A percentile compares a stretch with the other conserved stretches of the same genome.
Evolutionary conservation across 2,113 vertebrate genomes (phyloP).

Genomic region (Pelmatolapia mariae): DNA sequence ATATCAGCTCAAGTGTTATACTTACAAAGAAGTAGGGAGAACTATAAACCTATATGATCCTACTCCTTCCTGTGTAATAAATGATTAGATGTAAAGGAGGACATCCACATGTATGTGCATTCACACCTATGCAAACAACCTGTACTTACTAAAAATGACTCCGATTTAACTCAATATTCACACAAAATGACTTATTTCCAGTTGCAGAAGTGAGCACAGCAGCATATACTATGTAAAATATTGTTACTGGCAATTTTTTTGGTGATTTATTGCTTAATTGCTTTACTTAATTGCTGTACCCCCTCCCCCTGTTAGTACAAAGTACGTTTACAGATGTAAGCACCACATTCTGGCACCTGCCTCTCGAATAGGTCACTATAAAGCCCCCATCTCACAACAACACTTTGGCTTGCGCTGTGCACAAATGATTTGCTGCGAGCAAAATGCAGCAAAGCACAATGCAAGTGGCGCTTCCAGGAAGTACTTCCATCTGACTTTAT

Average conservation of each 20-base stretch:
- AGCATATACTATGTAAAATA: background rate
- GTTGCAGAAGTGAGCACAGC: background rate
- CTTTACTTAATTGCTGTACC: background rate
- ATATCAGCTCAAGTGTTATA: no score
- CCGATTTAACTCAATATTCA: background rate
- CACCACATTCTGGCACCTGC: background rate
- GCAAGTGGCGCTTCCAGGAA: background rate
- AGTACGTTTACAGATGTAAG: background rate
- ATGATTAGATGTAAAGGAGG: no score
- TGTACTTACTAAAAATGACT: no score
- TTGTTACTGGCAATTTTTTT: no score
- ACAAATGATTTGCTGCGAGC: background rate
- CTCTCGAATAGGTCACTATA: background rate
- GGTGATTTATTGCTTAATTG: no score
- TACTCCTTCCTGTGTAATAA: no score
- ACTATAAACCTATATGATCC: no score
- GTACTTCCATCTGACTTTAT: background rate
- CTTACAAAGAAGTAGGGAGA: no score
- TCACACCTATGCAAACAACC: no score
- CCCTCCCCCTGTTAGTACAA: background rate
- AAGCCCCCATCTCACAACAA: background rate
- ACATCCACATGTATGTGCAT: no score
- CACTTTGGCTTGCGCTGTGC: background rate
- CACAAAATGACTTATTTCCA: background rate
- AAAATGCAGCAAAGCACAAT: background rate